Evolutionary conservation across 2,797 vertebrate genomes (phyloP), one percentile per base, ranked within the genome.

Genomic region (Pangasius mekongensis): DNA sequence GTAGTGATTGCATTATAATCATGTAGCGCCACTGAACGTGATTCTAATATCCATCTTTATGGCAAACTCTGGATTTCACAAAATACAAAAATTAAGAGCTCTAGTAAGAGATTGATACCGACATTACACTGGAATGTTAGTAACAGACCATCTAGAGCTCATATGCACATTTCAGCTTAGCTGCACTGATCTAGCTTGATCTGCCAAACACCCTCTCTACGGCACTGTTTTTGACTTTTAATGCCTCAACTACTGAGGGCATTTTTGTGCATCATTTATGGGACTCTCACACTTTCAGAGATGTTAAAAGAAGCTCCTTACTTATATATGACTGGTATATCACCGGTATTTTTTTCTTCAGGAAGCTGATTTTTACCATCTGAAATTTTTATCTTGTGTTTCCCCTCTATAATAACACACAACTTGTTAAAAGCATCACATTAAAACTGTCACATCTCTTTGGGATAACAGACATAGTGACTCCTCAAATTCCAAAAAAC

Each of bases 221-320:
- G 14, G 83, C 30, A 76, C 87, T 22, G 47, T 56, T 56, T 62
- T 86, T 78, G n/a, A 62, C n/a, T 81, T 85, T 71, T 81, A 85
- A 86, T 62, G 66, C 36, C 11, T 14, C 47, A 78, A 67, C 24
- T n/a, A 64, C 39, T 16, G 71, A 62, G 74, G 64, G 5, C 47
- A 56, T 89, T 85, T 85, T n/a, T 20, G 36, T 89, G 14, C 87
- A 93, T 90, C 43, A 88, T 92, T 91, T 87, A 93, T 91, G 84
- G 33, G 22, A 81, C 87, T 90, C 86, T 89, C 87, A 78, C 91
- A 91, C 92, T 92, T 93, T 91, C 85, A 87, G 87, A 89, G 80
- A 78, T 66, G 71, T 90, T 90, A 85, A 89, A 39, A 89, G 27
- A 60, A 73, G 14, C 62, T 67, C 0, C 52, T 87, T 87, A 92